These are phyloP conservation scores for Philotrypesis tridentata DNA, from an alignment of 1,140 invertebrate genomes.

Conservation along the genomic window DNA sequence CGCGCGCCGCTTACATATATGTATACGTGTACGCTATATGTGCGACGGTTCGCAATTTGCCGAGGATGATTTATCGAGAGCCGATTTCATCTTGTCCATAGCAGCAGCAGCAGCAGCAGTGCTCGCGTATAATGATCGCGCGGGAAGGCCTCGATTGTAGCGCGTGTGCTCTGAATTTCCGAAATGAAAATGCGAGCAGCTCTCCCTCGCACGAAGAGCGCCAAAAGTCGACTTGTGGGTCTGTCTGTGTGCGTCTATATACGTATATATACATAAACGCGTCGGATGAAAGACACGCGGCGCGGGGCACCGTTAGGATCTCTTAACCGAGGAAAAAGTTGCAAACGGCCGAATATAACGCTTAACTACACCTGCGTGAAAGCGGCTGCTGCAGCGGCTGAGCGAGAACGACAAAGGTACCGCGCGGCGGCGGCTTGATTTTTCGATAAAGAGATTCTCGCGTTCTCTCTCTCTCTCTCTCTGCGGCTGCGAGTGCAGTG, in stretches of 20 bases:
- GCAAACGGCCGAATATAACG: background rate
- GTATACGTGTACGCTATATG: no score
- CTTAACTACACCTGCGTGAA: background rate
- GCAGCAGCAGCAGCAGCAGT: no score
- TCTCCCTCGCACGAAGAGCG: no score
- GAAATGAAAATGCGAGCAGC: no score
- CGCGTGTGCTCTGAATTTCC: no score
- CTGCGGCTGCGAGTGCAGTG: background rate
- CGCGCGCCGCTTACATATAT: no score
- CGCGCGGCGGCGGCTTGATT: conserved; percentile 15
- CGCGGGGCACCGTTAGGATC: background rate
- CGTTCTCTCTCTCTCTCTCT: background rate
- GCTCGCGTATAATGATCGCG: no score
- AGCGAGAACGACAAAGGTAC: background rate
- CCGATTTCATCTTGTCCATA: background rate
- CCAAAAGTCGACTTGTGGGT: no score
- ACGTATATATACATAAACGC: no score
- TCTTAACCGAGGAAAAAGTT: background rate
- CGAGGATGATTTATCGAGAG: background rate
- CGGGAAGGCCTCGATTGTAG: no score
- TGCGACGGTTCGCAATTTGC: background rate
- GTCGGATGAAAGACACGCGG: no score
- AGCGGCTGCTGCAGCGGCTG: background rate
- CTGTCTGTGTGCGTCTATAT: no score
- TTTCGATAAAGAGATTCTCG: conserved; percentile 37